A percentile compares a stretch with the other conserved stretches of the same genome.
phyloP scores from a whole-genome alignment of 2,888 invertebrate genomes.

The Agrochola macilenta region DNA sequence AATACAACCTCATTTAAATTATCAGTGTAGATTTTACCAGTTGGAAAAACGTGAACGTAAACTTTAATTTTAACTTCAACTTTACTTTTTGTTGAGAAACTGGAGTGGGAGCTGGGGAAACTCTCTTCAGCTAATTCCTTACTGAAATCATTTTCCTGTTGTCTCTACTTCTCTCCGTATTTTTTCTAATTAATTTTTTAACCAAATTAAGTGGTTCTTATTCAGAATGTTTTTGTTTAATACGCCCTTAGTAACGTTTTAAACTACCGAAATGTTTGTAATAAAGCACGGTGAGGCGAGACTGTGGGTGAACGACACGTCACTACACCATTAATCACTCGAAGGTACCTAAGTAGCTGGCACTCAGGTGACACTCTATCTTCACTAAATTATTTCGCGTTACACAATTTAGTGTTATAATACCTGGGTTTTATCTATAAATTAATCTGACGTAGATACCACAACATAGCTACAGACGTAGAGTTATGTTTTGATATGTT shows the following conservation, averaged over 20 bases:
- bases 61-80: no score
- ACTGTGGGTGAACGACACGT: slow-evolving; percentile 60
- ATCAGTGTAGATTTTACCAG: slow-evolving; percentile 34
- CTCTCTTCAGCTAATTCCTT: slow-evolving; percentile 31
- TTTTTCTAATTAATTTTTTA: slow-evolving; percentile 28
- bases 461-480: not conserved
- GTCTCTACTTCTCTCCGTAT: slow-evolving; percentile 4
- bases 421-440: slow-evolving; percentile 37
- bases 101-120: slow-evolving; percentile 5
- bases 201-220: slow-evolving; percentile 21
- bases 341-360: slow-evolving; percentile 58
- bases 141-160: slow-evolving; percentile 43
- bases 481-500: not conserved
- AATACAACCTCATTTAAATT: slow-evolving; percentile 47
- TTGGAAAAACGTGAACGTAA: slow-evolving; percentile 31
- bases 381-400: slow-evolving; percentile 66
- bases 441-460: slow-evolving; percentile 33
- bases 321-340: slow-evolving; percentile 67
- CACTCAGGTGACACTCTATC: slow-evolving; percentile 65
- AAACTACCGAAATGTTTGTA: slow-evolving; percentile 6
- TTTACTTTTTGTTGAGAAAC: slow-evolving; percentile 15
- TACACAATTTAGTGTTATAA: slow-evolving; percentile 42
- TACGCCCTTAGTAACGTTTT: not conserved
- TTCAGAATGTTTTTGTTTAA: slow-evolving; percentile 29
- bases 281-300: slow-evolving; percentile 41